phyloP scores from a whole-genome alignment of 2,113 vertebrate species.

The Chauna torquata region DNA sequence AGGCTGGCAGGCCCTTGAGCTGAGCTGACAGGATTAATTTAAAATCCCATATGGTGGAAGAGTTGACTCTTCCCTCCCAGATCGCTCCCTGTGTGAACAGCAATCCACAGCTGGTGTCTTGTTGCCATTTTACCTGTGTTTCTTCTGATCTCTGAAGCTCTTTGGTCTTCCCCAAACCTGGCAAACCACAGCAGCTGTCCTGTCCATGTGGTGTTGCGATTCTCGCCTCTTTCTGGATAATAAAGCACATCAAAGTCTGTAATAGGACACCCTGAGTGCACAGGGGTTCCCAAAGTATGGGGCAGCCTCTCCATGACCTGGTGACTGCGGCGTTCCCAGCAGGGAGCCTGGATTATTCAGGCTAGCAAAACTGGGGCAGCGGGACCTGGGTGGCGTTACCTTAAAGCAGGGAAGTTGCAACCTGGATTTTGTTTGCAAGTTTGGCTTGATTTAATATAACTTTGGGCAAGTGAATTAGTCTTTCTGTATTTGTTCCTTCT shows the following conservation, averaged over 20 bases:
- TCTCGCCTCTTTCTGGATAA: neutral
- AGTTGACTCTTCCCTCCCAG: conserved; percentile 20
- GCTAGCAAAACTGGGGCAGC: neutral
- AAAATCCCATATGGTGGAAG: conserved; percentile 29
- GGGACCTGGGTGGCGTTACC: fast-evolving
- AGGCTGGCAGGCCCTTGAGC: neutral
- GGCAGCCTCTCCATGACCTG: neutral
- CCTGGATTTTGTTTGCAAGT: fast-evolving
- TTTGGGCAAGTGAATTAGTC: neutral
- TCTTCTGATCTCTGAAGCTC: neutral
- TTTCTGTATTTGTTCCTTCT: neutral
- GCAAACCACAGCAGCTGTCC: neutral
- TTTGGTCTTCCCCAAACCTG: fast-evolving
- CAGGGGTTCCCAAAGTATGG: fast-evolving
- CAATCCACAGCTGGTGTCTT: fast-evolving
- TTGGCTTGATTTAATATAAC: neutral
- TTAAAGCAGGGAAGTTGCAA: neutral
- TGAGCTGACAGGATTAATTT: conserved; percentile 50
- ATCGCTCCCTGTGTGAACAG: neutral
- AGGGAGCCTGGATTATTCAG: fast-evolving
- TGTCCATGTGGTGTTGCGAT: neutral
- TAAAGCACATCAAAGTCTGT: neutral
- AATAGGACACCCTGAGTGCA: neutral
- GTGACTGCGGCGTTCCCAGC: fast-evolving
- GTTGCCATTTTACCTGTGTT: neutral